Conservation (phyloP, 2,113 vertebrate genomes). For the Sigmodon hispidus region DNA sequence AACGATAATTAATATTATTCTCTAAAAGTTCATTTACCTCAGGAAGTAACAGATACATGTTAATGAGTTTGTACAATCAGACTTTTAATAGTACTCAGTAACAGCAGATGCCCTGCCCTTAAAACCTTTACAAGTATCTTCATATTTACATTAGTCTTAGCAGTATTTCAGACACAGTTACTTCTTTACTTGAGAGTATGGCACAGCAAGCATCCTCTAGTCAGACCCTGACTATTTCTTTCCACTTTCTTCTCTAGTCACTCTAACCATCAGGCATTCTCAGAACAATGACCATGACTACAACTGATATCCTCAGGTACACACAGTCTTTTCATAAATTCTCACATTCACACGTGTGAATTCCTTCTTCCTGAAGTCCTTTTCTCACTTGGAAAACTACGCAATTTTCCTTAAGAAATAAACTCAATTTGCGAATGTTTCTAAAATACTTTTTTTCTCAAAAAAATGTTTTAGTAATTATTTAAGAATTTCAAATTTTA, state of each 20-base stretch:
- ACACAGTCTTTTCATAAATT: background rate
- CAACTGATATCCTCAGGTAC: background rate
- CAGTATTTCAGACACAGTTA: background rate
- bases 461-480: background rate
- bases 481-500: background rate
- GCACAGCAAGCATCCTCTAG: background rate
- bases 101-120: background rate
- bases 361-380: background rate
- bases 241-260: background rate
- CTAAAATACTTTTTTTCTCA: background rate
- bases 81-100: too few species aligned
- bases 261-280: background rate
- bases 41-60: background rate
- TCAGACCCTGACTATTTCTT: background rate
- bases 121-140: background rate
- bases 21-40: background rate
- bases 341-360: background rate
- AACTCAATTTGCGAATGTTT: background rate
- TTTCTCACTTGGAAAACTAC: background rate
- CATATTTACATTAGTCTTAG: background rate
- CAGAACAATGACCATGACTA: background rate
- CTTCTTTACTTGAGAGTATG: background rate
- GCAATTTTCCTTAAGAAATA: conserved; percentile 14
- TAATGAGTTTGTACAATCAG: background rate
- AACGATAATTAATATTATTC: background rate